A percentile compares a stretch with the other conserved stretches of the same genome.
Conservation (phyloP, 2,888 invertebrate genomes). For the Dynastes grantii region DNA sequence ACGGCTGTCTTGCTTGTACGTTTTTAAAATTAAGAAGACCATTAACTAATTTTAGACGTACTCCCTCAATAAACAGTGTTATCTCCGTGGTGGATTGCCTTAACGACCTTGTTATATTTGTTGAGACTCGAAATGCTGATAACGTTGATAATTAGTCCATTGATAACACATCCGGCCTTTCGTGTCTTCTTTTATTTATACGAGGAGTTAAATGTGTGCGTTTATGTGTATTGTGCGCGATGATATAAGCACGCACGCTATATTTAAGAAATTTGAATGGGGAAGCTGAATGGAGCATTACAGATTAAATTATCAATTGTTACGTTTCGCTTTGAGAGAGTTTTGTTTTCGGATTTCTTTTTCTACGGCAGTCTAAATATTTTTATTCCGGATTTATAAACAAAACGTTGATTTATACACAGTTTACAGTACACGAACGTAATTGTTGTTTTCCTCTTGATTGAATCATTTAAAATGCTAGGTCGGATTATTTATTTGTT, state of each 20-base stretch:
- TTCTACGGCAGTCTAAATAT: slow-evolving; percentile 9
- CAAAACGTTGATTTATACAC: slow-evolving; percentile 3
- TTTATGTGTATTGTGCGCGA: not conserved
- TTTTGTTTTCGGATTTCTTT: not conserved
- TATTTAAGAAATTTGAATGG: slow-evolving; percentile 35
- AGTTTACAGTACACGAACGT: not conserved
- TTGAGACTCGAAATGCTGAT: slow-evolving; percentile 55
- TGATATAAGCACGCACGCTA: not conserved
- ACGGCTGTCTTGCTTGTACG: not conserved
- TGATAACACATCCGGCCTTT: slow-evolving; percentile 59
- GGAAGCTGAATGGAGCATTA: slow-evolving; percentile 26
- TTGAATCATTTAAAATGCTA: slow-evolving; percentile 7
- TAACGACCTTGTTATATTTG: slow-evolving; percentile 58
- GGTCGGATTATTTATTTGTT: not conserved
- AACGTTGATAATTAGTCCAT: slow-evolving; percentile 58
- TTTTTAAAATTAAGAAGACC: slow-evolving; percentile 44
- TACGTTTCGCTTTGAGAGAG: not conserved
- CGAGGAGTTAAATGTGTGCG: not conserved
- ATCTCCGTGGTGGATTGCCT: slow-evolving; percentile 49
- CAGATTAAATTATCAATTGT: slow-evolving; percentile 38
- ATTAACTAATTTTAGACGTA: slow-evolving; percentile 49
- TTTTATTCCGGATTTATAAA: slow-evolving; percentile 6
- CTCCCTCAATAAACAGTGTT: slow-evolving; percentile 50
- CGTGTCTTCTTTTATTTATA: slow-evolving; percentile 37
- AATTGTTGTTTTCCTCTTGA: not conserved